A percentile compares a stretch with the other conserved stretches of the same genome.
These are phyloP conservation scores for Caenorhabditis sp. DNA, from an alignment of 2,888 invertebrate genomes.

Conservation along the genomic window DNA sequence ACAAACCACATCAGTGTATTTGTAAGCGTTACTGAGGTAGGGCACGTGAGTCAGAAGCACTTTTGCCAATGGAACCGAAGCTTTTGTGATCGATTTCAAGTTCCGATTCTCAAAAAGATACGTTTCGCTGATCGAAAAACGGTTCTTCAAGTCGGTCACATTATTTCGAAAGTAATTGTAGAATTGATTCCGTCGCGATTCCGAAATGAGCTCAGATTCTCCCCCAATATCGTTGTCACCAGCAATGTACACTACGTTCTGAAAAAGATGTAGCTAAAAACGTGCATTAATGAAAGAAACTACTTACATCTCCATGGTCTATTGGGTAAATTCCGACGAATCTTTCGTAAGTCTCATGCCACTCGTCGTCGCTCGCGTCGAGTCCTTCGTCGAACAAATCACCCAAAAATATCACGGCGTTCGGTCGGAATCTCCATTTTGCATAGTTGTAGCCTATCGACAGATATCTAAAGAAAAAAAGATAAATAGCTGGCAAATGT, in stretches of 20 bases:
- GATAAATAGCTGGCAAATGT: too few species aligned
- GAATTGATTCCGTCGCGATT: slow-evolving; percentile 81
- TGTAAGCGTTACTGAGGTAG: slow-evolving; percentile 32
- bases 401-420: slow-evolving; percentile 91
- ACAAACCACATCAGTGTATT: slow-evolving; percentile 42
- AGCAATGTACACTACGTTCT: slow-evolving; percentile 86
- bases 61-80: slow-evolving; percentile 18
- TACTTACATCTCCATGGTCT: slow-evolving; percentile 76
- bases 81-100: slow-evolving; percentile 26
- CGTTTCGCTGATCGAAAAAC: slow-evolving; percentile 25
- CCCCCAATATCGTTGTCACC: slow-evolving; percentile 99
- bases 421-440: slow-evolving; percentile 85
- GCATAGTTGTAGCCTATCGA: slow-evolving; percentile 87
- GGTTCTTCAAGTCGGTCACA: slow-evolving; percentile 31
- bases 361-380: slow-evolving; percentile 81
- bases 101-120: slow-evolving; percentile 26
- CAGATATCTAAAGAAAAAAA: slow-evolving; percentile 84
- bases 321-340: slow-evolving; percentile 83
- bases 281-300: neutral
- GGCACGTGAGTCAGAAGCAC: slow-evolving; percentile 52
- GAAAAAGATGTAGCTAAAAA: neutral
- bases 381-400: slow-evolving; percentile 95
- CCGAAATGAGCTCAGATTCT: slow-evolving; percentile 84
- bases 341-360: slow-evolving; percentile 86
- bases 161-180: slow-evolving; percentile 41